phyloP scores from a whole-genome alignment of 2,888 invertebrate genomes.

The Himalopsyche anomala region DNA sequence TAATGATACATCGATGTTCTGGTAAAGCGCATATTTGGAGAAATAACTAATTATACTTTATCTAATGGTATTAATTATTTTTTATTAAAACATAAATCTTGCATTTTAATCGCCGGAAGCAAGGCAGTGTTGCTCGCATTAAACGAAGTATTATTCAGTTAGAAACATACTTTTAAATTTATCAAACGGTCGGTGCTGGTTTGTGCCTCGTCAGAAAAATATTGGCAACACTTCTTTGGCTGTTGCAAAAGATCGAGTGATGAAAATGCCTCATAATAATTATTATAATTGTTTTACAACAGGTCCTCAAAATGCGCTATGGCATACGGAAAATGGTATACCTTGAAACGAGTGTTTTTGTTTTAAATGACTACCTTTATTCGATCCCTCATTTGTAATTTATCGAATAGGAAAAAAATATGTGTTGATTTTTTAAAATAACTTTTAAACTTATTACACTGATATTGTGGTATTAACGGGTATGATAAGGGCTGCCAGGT shows the following conservation, averaged over 20 bases:
- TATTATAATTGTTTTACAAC: neutral
- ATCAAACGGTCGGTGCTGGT: slow-evolving; percentile 9
- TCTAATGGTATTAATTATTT: neutral
- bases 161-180: neutral
- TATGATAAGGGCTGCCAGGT: too few relatives aligned
- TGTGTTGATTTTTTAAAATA: too few relatives aligned
- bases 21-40: too few relatives aligned
- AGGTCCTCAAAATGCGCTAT: neutral
- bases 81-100: slow-evolving; percentile 1
- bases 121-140: neutral
- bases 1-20: neutral
- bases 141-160: neutral
- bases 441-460: too few relatives aligned
- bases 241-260: neutral
- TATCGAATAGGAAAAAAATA: too few relatives aligned
- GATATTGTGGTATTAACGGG: too few relatives aligned
- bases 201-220: slow-evolving; percentile 17
- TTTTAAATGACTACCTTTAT: neutral
- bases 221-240: slow-evolving; percentile 1
- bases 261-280: neutral
- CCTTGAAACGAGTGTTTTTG: neutral
- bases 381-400: too few relatives aligned
- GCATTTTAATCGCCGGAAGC: slow-evolving; percentile 17
- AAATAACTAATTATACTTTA: neutral
- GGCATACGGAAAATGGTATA: neutral